Evolutionary conservation across 2,113 vertebrate species (phyloP).

Genomic region (Anoplopoma fimbria): DNA sequence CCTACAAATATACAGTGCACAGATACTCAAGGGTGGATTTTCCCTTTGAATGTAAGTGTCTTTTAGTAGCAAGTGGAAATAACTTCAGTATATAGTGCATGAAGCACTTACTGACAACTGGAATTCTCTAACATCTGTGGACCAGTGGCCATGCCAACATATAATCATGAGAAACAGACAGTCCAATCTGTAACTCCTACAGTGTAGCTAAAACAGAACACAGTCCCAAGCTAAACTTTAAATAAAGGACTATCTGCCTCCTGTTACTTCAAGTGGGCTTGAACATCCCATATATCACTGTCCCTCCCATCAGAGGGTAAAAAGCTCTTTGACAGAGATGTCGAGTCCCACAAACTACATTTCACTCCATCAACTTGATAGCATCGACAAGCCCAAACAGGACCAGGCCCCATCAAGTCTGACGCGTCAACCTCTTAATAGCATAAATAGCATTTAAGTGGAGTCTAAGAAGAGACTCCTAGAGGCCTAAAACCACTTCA

Average conservation of each 20-base stretch:
- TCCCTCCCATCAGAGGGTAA: background rate
- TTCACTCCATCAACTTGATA: slow-evolving; percentile 56
- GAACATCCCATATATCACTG: slow-evolving; percentile 41
- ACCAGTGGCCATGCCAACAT: slow-evolving; percentile 19
- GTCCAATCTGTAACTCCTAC: background rate
- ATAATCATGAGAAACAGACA: slow-evolving; percentile 51
- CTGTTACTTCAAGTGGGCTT: slow-evolving; percentile 18
- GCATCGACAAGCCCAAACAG: slow-evolving; percentile 44
- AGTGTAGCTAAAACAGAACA: background rate
- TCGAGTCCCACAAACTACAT: slow-evolving; percentile 31
- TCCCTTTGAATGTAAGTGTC: background rate
- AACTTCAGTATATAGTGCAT: background rate
- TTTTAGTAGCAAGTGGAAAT: background rate
- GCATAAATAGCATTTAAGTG: slow-evolving; percentile 16
- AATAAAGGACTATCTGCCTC: background rate
- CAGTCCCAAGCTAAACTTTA: background rate
- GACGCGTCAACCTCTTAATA: slow-evolving; percentile 17
- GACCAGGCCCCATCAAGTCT: slow-evolving; percentile 51
- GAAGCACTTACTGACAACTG: slow-evolving; percentile 3
- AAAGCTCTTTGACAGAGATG: slow-evolving; percentile 29
- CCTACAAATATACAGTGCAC: background rate
- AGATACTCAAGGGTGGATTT: background rate
- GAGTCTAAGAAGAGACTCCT: slow-evolving; percentile 36
- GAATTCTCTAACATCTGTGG: slow-evolving; percentile 36
- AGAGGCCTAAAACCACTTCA: slow-evolving; percentile 41